phyloP scores from a whole-genome alignment of 23 tunicate genomes.

The Halocynthia aurantium region DNA sequence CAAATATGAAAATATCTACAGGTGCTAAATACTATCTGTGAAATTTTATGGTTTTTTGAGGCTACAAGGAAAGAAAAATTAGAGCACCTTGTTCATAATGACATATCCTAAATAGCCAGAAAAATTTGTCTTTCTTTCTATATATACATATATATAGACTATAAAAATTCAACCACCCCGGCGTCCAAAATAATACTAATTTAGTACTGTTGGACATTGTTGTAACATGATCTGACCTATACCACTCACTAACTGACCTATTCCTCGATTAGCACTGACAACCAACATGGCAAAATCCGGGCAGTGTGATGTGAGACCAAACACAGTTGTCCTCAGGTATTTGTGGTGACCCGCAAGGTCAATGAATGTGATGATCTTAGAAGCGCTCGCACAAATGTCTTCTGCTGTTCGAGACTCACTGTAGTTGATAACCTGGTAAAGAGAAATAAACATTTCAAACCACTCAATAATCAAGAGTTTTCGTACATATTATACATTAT shows the following conservation, averaged over 20 bases:
- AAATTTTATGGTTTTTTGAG: too few species aligned
- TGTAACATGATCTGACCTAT: not conserved
- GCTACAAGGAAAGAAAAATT: too few species aligned
- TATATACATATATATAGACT: too few species aligned
- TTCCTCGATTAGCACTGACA: constrained; percentile 88
- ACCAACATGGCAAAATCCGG: constrained; percentile 98
- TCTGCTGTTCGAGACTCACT: constrained; percentile 72
- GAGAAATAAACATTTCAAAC: not conserved
- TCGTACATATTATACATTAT: too few species aligned
- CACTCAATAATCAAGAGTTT: too few species aligned
- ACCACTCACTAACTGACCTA: constrained; percentile 49
- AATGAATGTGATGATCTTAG: constrained; percentile 87
- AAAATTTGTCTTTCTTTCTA: too few species aligned
- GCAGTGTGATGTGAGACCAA: constrained; percentile 90
- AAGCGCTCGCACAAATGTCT: constrained; percentile 70
- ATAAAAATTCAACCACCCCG: too few species aligned
- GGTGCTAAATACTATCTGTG: too few species aligned
- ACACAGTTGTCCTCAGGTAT: constrained; percentile 90
- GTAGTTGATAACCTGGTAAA: constrained; percentile 64
- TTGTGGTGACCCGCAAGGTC: constrained; percentile 99
- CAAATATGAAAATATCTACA: too few species aligned
- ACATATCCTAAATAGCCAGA: too few species aligned
- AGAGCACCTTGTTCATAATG: too few species aligned
- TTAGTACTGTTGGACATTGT: not conserved
- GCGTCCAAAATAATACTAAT: not conserved